Conservation (phyloP, 2,888 invertebrate species). For the Ceratothoa steindachneri region DNA sequence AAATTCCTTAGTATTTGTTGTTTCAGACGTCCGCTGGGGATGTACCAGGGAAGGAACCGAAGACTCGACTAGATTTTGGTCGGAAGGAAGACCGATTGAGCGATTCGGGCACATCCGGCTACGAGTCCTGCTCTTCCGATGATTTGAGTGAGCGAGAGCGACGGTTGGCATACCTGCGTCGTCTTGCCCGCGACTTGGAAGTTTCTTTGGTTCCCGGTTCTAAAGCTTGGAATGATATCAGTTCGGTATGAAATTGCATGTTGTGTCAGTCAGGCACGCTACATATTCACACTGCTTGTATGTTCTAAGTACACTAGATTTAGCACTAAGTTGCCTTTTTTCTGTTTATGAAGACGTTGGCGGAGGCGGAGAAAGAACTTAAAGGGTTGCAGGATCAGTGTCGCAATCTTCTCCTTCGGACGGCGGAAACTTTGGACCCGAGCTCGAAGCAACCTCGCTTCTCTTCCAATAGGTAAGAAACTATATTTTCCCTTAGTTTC, state of each 20-base stretch:
- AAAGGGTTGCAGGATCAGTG: constrained; percentile 67
- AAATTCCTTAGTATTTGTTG: too few species aligned
- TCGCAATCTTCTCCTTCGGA: constrained; percentile 62
- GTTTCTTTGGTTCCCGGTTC: constrained; percentile 38
- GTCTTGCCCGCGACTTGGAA: constrained; percentile 46
- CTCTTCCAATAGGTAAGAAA: background rate
- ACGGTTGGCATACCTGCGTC: constrained; percentile 38
- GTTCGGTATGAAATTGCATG: constrained; percentile 27
- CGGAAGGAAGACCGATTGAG: constrained; percentile 21
- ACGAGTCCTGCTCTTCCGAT: constrained; percentile 47
- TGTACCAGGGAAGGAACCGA: background rate
- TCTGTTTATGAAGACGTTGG: constrained; percentile 63
- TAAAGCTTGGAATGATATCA: constrained; percentile 43
- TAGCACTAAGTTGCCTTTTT: too few species aligned
- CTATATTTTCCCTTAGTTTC: too few species aligned
- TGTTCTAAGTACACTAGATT: too few species aligned
- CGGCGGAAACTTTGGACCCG: constrained; percentile 57
- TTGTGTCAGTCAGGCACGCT: too few species aligned
- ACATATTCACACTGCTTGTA: too few species aligned
- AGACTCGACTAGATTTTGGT: background rate
- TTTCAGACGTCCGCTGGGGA: too few species aligned
- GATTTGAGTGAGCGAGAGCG: constrained; percentile 48
- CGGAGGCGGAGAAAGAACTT: constrained; percentile 68
- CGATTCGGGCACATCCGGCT: constrained; percentile 47
- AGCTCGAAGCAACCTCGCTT: background rate